Conservation (phyloP, 2,113 vertebrate species). For the Spea bombifrons region DNA sequence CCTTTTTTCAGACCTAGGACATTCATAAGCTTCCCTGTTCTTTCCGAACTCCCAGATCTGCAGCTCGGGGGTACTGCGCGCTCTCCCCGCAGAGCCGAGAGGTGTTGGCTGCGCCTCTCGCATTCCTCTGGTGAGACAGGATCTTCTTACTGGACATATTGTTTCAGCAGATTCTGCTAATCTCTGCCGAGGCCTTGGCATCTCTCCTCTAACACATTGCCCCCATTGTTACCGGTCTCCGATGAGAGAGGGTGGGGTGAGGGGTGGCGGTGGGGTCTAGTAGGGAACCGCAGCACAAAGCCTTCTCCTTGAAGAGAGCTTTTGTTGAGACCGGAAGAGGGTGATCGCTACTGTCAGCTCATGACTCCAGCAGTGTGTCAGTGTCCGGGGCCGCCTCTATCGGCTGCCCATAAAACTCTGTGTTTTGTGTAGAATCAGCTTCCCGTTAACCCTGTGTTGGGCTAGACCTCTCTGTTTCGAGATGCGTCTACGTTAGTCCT, state of each 20-base stretch:
- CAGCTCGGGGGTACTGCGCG: background rate
- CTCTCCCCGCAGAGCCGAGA: background rate
- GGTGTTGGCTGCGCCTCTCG: constrained; percentile 11
- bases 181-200: constrained; percentile 32
- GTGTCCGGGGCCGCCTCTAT: background rate
- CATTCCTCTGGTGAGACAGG: constrained; percentile 43
- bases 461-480: background rate
- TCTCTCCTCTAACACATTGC: constrained; percentile 43
- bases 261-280: constrained; percentile 23
- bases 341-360: constrained; percentile 21
- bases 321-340: constrained; percentile 47
- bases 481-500: constrained; percentile 30
- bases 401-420: background rate
- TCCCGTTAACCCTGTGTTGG: constrained; percentile 33
- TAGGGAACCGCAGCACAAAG: constrained; percentile 33
- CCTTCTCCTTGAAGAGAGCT: constrained; percentile 42
- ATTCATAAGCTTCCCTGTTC: too few species aligned
- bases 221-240: constrained; percentile 46
- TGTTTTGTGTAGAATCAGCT: background rate
- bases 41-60: too few species aligned
- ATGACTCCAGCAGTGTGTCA: background rate
- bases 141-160: constrained; percentile 45
- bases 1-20: background rate
- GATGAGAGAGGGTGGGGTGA: constrained; percentile 33
- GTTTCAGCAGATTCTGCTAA: constrained; percentile 47